Conservation (phyloP, 2,113 vertebrate genomes). For the Strix aluco region DNA sequence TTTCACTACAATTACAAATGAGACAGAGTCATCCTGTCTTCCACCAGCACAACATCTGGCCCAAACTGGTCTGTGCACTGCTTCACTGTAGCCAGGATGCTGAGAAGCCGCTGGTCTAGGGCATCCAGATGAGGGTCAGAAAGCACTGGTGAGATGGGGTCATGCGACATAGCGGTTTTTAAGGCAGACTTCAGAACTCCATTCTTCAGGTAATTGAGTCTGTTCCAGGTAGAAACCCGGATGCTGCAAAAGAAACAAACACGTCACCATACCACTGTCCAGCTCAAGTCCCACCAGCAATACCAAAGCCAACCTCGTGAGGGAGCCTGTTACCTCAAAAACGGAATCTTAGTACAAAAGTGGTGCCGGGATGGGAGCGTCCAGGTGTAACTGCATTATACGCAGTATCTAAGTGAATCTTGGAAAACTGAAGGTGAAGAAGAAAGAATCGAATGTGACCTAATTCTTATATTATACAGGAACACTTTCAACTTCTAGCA, state of each 20-base stretch:
- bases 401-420: background rate
- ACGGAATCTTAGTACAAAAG: background rate
- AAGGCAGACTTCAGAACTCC: slow-evolving; percentile 89
- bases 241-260: slow-evolving; percentile 77
- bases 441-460: accelerated
- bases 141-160: slow-evolving; percentile 89
- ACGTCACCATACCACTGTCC: background rate
- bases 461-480: background rate
- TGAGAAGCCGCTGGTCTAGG: slow-evolving; percentile 88
- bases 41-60: slow-evolving; percentile 88
- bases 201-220: slow-evolving; percentile 88
- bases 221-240: slow-evolving; percentile 96
- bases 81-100: slow-evolving; percentile 86
- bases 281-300: background rate
- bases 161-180: slow-evolving; percentile 86
- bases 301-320: background rate
- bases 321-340: background rate
- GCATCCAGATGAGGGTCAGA: slow-evolving; percentile 86
- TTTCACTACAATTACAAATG: slow-evolving; percentile 77
- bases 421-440: background rate
- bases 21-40: slow-evolving; percentile 96
- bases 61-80: slow-evolving; percentile 96
- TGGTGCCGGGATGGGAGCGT: background rate
- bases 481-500: background rate
- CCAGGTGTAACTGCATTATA: background rate